Conservation (phyloP, 2,888 invertebrate species). For the Parasteatoda lunata region DNA sequence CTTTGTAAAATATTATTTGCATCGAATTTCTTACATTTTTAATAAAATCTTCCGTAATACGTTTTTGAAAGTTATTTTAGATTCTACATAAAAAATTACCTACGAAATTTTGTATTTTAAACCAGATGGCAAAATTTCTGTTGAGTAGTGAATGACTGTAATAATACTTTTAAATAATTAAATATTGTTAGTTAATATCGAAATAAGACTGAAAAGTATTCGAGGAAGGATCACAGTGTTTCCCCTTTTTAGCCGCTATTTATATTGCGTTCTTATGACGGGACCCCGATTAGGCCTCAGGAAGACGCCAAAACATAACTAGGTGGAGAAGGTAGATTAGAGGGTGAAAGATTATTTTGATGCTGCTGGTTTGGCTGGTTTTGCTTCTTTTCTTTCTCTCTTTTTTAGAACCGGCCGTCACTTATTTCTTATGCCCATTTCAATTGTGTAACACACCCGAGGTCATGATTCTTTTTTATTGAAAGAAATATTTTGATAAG, state of each 20-base stretch:
- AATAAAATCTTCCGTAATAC: too few species aligned
- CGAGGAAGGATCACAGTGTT: background rate
- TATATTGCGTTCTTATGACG: slow-evolving; percentile 5
- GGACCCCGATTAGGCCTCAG: slow-evolving; percentile 26
- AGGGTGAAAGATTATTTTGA: slow-evolving; percentile 21
- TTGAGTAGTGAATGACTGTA: too few species aligned
- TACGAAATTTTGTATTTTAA: too few species aligned
- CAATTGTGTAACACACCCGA: slow-evolving; percentile 17
- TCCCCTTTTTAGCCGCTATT: slow-evolving; percentile 11
- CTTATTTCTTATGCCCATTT: background rate
- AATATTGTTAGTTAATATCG: too few species aligned
- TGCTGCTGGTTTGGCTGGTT: slow-evolving; percentile 57
- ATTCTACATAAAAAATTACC: too few species aligned
- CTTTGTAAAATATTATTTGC: too few species aligned
- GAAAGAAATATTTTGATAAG: slow-evolving; percentile 1
- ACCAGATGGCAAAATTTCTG: too few species aligned
- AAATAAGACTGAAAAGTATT: too few species aligned
- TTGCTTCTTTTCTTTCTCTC: slow-evolving; percentile 8
- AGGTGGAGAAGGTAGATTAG: slow-evolving; percentile 45
- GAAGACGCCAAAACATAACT: slow-evolving; percentile 46
- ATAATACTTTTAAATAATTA: too few species aligned
- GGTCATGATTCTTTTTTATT: background rate
- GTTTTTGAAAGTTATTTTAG: too few species aligned
- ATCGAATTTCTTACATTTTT: too few species aligned
- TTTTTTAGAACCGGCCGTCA: slow-evolving; percentile 23